Evolutionary conservation across 2,888 invertebrate genomes (phyloP), one percentile per base, ranked within the genome.

Genomic region (Amitus sp.): DNA sequence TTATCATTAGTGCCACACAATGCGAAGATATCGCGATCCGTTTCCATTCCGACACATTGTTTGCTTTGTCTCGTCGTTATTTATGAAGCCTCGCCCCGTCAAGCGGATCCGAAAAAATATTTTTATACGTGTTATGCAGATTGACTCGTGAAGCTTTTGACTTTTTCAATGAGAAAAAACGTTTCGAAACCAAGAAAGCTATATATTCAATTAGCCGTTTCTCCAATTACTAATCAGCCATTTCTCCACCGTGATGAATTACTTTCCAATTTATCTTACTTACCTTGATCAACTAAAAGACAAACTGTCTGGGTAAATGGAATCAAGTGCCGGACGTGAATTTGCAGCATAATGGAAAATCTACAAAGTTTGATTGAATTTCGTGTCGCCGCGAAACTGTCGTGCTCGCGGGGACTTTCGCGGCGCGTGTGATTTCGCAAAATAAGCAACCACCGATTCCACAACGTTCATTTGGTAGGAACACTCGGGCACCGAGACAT

Each of bases 261-360:
- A 30, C 30, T 30, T 30, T 30, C n/a, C 30, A 51, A 20, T 53
- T 47, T 47, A 47, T 52, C 54, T 54, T 15, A 28, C 17, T 46
- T 46, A 15, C 42, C 47, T 19, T 33, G 40, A 55, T 42, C 46
- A 59, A 46, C 47, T 33, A 30, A 19, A 47, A 50, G 59, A 60
- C 59, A 53, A 64, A 51, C 40, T 47, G 17, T 28, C 17, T 49
- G 56, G 62, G 65, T 71, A 70, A 72, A 72, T 73, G 67, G 69
- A 74, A 74, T 72, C 71, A 74, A 70, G 69, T 69, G 67, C 57
- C 49, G 68, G 66, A 69, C 68, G 68, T 66, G 64, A 71, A 74
- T 71, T 73, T 73, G 69, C 63, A 58, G 62, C 67, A 75, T 75
- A 75, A 76, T 75, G 70, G 76, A 74, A 76, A 77, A 77, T 76